These are phyloP conservation scores for Hippolais icterina DNA, from an alignment of 2,113 vertebrate species.

Conservation along the genomic window DNA sequence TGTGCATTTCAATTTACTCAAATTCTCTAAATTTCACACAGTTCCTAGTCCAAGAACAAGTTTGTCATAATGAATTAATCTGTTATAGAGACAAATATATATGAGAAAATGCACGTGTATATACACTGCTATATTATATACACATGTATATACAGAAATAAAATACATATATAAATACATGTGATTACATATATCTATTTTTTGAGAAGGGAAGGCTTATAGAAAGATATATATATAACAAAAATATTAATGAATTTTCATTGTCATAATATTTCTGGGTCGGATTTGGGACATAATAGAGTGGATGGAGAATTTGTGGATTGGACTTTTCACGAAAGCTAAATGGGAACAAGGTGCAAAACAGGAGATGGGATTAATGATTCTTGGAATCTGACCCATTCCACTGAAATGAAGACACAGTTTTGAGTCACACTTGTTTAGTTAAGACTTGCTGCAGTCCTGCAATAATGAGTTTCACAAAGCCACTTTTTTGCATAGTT, in stretches of 20 bases:
- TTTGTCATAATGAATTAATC: background rate
- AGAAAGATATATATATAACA: background rate
- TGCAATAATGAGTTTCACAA: background rate
- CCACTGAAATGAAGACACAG: background rate
- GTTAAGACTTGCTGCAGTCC: background rate
- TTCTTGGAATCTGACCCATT: background rate
- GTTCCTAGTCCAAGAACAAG: background rate
- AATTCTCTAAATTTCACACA: background rate
- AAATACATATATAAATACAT: background rate
- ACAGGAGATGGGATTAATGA: background rate
- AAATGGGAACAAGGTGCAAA: background rate
- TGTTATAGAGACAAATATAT: background rate
- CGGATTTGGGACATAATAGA: background rate
- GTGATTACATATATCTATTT: background rate
- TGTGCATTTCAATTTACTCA: background rate
- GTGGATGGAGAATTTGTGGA: background rate
- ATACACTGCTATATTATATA: background rate
- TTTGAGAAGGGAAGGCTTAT: background rate
- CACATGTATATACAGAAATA: background rate
- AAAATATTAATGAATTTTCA: background rate
- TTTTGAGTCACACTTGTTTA: background rate
- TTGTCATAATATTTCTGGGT: background rate
- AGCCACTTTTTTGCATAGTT: constrained; percentile 6
- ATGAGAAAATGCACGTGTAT: background rate
- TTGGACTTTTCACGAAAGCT: background rate